These are phyloP conservation scores for Zapornia atra DNA, from an alignment of 2,113 vertebrate species.

Conservation along the genomic window DNA sequence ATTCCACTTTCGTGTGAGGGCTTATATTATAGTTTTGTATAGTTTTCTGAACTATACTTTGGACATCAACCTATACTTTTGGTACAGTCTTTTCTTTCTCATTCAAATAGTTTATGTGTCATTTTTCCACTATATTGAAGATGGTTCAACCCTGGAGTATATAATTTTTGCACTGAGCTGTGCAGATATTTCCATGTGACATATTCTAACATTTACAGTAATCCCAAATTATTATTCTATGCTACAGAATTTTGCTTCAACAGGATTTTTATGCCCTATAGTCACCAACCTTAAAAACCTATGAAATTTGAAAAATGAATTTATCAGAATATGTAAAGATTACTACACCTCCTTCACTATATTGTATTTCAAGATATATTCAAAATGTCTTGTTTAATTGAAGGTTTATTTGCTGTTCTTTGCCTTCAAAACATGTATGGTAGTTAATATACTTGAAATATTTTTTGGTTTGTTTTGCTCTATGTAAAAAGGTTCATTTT, in stretches of 20 bases:
- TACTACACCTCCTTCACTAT: background rate
- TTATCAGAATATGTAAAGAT: background rate
- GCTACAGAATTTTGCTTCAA: background rate
- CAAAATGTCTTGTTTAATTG: background rate
- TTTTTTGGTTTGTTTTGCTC: background rate
- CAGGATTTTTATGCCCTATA: background rate
- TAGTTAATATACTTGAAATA: background rate
- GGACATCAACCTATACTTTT: background rate
- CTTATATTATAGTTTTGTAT: background rate
- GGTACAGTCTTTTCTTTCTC: background rate
- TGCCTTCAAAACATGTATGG: background rate
- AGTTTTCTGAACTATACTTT: background rate
- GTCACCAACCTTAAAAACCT: background rate
- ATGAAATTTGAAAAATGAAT: background rate
- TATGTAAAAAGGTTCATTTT: background rate
- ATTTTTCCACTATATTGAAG: background rate
- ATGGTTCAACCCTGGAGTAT: background rate
- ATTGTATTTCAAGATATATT: background rate
- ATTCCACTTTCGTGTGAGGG: background rate
- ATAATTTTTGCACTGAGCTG: background rate
- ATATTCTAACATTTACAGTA: background rate
- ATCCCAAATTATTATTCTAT: background rate
- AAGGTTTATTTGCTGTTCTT: background rate
- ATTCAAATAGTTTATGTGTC: rapidly evolving
- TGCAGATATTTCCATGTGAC: background rate